Base-by-base conservation (phyloP, 1,140 invertebrate genomes). In the Drosophila pallidifrons region DNA sequence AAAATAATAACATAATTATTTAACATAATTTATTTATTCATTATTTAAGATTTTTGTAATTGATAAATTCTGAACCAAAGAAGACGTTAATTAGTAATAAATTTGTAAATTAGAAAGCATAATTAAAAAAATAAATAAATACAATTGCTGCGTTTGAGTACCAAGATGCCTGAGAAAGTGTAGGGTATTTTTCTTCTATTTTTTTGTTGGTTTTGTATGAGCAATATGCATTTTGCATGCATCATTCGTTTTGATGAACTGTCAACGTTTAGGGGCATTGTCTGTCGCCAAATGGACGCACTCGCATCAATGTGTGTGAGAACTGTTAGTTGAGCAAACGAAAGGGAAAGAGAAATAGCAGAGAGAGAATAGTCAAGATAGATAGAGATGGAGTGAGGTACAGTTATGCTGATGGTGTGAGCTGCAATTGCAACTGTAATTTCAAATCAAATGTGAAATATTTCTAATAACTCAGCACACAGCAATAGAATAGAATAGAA, bases 201-300 rank as follows among this genome's bases (percentile, higher is more conserved):
- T 25, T 25, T 25, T 25, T 16, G 52, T 45, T 46, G 46, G 25
- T 10, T 49, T 70, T 49, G 59, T 58, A 71, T 65, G 70, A 61
- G 58, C 38, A 68, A 68, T 46, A 65, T 73, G 70, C 66, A 89
- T 89, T 89, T 90, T 86, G 85, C 75, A 89, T 90, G 85, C 81
- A 82, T 89, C 85, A 90, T 89, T 86, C 85, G 86, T 65, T 79
- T 85, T 89, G 85, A 89, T 86, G 86, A 90, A 89, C 86, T 89
- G 85, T 89, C 85, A 89, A 90, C 83, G 77, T 77, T 82, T 79
- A 80, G 79, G 38, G 63, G 20, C 60, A 82, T 87, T 87, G 82
- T 87, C 46, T 63, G 8, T 47, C 47, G 57, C 35, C 73, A 32
- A 57, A 52, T 25, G 20, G 20, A 25, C 20, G 20, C 20, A 25